Evolutionary conservation across 2,113 vertebrate genomes (phyloP).

Genomic region (Neotragus moschatus): DNA sequence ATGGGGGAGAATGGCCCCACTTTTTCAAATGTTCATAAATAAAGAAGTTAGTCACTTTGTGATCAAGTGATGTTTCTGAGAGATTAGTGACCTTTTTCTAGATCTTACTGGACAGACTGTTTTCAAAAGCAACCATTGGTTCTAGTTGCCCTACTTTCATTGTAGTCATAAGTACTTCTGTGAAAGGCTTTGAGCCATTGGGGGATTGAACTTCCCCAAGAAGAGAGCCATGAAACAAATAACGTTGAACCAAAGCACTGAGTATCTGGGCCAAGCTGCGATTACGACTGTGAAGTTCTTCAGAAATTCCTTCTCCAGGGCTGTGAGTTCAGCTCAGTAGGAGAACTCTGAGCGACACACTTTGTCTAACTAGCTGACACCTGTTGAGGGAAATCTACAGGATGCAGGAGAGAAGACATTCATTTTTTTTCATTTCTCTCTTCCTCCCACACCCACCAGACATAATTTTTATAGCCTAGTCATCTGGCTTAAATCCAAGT

Average conservation of each 20-base stretch:
- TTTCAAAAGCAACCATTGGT: constrained; percentile 13
- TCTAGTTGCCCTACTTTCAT: background rate
- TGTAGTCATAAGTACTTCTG: background rate
- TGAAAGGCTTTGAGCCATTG: background rate
- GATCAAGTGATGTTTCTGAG: background rate
- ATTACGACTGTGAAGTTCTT: background rate
- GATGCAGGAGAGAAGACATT: background rate
- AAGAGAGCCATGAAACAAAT: background rate
- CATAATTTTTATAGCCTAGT: background rate
- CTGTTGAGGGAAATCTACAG: background rate
- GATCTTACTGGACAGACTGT: background rate
- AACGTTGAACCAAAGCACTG: background rate
- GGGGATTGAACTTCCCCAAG: background rate
- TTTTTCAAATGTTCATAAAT: background rate
- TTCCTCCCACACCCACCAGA: background rate
- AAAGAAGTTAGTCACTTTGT: background rate
- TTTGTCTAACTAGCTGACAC: background rate
- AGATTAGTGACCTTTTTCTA: background rate
- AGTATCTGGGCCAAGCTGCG: no score
- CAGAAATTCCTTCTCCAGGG: background rate
- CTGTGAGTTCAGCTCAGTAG: background rate
- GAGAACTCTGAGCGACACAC: background rate
- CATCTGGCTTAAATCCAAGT: background rate
- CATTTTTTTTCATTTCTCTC: background rate
- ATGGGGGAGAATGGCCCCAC: background rate